Conservation (phyloP, 2,888 invertebrate genomes). For the Sphinx pinastri region DNA sequence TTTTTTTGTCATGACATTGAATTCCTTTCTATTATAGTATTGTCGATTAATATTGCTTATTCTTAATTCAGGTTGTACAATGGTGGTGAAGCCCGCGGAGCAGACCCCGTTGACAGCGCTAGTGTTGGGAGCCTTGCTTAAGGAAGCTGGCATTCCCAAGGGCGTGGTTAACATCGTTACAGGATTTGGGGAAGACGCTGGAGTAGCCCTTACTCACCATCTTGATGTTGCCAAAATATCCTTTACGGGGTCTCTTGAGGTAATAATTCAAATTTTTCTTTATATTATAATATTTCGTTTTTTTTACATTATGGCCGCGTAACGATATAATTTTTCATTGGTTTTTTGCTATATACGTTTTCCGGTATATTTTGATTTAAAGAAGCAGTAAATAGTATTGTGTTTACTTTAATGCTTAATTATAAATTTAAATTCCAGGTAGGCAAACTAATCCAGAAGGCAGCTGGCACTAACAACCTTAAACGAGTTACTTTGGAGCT, state of each 20-base stretch:
- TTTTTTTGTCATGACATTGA: background rate
- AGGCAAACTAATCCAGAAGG: slow-evolving; percentile 85
- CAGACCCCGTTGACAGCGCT: slow-evolving; percentile 96
- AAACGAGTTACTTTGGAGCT: slow-evolving; percentile 92
- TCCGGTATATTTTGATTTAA: too few relatives aligned
- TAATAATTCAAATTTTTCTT: slow-evolving; percentile 32
- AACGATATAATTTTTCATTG: too few relatives aligned
- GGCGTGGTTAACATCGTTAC: slow-evolving; percentile 96
- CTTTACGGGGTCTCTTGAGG: slow-evolving; percentile 83
- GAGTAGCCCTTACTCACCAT: slow-evolving; percentile 89
- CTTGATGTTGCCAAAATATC: slow-evolving; percentile 92
- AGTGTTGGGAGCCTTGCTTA: slow-evolving; percentile 90
- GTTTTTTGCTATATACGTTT: too few relatives aligned
- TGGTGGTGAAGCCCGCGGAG: slow-evolving; percentile 96
- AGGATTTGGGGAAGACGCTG: slow-evolving; percentile 91
- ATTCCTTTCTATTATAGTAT: too few relatives aligned
- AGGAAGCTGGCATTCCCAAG: slow-evolving; percentile 94
- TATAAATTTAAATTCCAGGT: slow-evolving; percentile 60
- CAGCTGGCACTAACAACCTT: slow-evolving; percentile 89
- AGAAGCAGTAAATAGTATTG: too few relatives aligned
- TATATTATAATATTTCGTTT: too few relatives aligned
- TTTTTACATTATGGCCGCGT: too few relatives aligned
- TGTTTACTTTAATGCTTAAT: background rate
- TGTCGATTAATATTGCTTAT: background rate
- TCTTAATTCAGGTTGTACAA: slow-evolving; percentile 85